A percentile compares a stretch with the other conserved stretches of the same genome.
These are phyloP conservation scores for Papilio aristodemus DNA, from an alignment of 1,140 invertebrate species.

Conservation along the genomic window DNA sequence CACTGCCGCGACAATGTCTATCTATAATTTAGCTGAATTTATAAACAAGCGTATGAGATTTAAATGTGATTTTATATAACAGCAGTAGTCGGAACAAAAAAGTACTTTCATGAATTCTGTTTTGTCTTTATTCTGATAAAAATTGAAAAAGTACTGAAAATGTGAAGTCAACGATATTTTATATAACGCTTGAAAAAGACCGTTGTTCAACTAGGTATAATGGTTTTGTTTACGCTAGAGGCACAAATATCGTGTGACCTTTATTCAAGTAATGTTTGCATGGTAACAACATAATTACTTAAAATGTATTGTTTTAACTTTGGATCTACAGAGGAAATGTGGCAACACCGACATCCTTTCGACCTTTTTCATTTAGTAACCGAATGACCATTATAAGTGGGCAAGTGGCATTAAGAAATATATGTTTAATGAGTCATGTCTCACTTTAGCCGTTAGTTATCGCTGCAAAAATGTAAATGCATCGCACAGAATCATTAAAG, in stretches of 20 bases:
- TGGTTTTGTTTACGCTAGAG: too few relatives aligned
- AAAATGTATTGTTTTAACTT: conserved; percentile 13
- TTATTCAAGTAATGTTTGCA: neutral
- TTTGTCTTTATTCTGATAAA: too few relatives aligned
- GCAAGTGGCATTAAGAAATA: conserved; percentile 29
- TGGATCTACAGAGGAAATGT: conserved; percentile 18
- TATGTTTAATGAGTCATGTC: conserved; percentile 26
- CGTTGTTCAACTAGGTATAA: too few relatives aligned
- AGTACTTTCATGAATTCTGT: too few relatives aligned
- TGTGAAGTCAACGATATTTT: too few relatives aligned
- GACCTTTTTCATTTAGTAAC: conserved; percentile 29
- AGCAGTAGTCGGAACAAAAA: neutral
- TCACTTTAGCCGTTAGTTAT: conserved; percentile 5
- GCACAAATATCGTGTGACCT: neutral
- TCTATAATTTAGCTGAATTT: neutral
- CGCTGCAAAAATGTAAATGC: conserved; percentile 24
- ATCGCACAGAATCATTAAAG: conserved; percentile 19
- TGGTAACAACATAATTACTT: neutral
- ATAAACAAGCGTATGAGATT: neutral
- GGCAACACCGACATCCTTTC: conserved; percentile 16
- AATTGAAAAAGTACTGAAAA: too few relatives aligned
- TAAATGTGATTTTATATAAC: neutral
- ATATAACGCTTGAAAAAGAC: too few relatives aligned
- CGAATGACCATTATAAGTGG: conserved; percentile 19
- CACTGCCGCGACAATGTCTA: neutral